A percentile compares a stretch with the other conserved stretches of the same genome.
Conservation (phyloP, 2,113 vertebrate genomes). For the Brachypodius melanocephalos region DNA sequence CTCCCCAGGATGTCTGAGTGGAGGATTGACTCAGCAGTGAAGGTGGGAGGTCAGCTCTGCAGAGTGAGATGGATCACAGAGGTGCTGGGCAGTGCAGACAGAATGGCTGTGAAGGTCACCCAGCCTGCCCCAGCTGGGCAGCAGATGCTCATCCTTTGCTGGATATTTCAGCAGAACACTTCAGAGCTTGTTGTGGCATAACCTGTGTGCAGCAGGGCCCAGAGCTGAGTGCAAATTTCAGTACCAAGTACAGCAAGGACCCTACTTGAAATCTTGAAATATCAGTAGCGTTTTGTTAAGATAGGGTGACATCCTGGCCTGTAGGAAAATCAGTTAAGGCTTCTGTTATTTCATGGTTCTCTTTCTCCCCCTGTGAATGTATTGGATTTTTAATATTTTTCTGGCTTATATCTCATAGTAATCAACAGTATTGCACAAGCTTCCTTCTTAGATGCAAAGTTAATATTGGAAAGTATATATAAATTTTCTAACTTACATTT, state of each 20-base stretch:
- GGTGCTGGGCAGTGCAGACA: background rate
- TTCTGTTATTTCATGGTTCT: background rate
- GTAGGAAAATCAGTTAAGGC: background rate
- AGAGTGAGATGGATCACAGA: accelerated
- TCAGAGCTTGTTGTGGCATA: background rate
- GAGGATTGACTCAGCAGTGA: background rate
- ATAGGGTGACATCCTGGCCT: background rate
- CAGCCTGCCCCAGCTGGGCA: background rate
- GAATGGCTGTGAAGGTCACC: background rate
- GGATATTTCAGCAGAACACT: background rate
- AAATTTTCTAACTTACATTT: background rate
- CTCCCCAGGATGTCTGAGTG: background rate
- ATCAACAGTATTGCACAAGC: background rate
- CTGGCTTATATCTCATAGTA: background rate
- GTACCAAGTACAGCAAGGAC: background rate
- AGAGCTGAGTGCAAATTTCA: background rate
- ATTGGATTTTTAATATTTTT: background rate
- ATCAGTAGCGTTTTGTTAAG: background rate
- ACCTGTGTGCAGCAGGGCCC: background rate
- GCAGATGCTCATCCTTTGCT: background rate
- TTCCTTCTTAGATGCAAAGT: background rate
- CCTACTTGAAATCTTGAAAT: background rate
- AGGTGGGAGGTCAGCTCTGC: background rate
- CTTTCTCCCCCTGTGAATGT: background rate
- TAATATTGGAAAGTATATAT: background rate